These are phyloP conservation scores for Leptopilina boulardi DNA, from an alignment of 1,140 invertebrate genomes.

Conservation along the genomic window DNA sequence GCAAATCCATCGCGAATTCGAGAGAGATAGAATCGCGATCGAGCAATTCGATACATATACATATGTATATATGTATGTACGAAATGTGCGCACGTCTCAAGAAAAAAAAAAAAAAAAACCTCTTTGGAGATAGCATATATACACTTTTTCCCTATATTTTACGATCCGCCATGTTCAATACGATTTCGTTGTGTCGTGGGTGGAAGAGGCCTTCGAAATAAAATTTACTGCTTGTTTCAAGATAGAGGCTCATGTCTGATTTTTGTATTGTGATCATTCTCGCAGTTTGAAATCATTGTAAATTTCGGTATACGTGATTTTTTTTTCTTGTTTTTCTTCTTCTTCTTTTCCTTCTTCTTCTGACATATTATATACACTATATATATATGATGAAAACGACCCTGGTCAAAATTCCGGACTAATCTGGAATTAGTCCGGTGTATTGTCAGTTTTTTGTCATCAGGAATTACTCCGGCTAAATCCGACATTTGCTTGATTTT, in stretches of 20 bases:
- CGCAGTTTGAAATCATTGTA: background rate
- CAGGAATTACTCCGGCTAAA: too few relatives aligned
- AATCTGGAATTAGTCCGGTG: too few relatives aligned
- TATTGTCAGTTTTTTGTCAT: too few relatives aligned
- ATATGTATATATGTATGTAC: background rate
- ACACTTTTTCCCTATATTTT: background rate
- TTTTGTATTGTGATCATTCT: slow-evolving; percentile 28
- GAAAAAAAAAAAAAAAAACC: too few relatives aligned
- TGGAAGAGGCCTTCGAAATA: slow-evolving; percentile 28
- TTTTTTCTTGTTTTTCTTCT: too few relatives aligned
- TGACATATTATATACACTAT: too few relatives aligned
- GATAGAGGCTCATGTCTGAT: slow-evolving; percentile 21
- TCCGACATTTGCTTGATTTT: too few relatives aligned
- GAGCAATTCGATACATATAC: background rate
- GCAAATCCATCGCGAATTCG: slow-evolving; percentile 28
- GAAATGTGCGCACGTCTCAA: background rate
- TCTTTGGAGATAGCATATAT: slow-evolving; percentile 2
- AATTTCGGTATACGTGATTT: background rate
- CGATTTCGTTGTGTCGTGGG: slow-evolving; percentile 24
- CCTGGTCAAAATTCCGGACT: too few relatives aligned
- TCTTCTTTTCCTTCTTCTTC: too few relatives aligned
- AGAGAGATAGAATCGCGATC: slow-evolving; percentile 20
- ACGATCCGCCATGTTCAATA: slow-evolving; percentile 3
- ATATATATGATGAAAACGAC: too few relatives aligned
- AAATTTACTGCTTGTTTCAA: slow-evolving; percentile 23